These are phyloP conservation scores for Avahi laniger DNA, from an alignment of 2,797 vertebrate species.

Conservation along the genomic window DNA sequence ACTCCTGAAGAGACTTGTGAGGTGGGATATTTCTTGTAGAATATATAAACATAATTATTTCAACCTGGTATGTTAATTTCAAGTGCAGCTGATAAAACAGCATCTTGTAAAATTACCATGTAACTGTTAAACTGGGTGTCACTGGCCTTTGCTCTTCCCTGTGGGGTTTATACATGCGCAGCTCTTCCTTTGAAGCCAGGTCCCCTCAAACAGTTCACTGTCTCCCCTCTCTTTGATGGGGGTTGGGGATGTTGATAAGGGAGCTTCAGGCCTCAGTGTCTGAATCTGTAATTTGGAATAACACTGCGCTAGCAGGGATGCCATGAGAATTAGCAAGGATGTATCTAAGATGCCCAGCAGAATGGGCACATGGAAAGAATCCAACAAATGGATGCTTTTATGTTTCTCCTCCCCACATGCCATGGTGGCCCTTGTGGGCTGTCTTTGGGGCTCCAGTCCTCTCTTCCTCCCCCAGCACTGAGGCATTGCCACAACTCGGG, in stretches of 20 bases:
- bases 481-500: accelerated
- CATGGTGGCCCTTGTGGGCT: background rate
- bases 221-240: background rate
- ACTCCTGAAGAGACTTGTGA: background rate
- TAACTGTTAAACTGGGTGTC: background rate
- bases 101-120: background rate
- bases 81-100: background rate
- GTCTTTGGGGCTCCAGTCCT: background rate
- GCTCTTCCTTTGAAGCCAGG: background rate
- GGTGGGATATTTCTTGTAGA: background rate
- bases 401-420: background rate
- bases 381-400: background rate
- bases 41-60: conserved; percentile 48
- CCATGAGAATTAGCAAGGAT: background rate
- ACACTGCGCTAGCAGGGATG: accelerated
- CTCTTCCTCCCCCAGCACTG: accelerated
- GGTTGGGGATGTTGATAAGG: background rate
- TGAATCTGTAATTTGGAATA: background rate
- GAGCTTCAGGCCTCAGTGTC: background rate
- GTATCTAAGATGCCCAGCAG: background rate
- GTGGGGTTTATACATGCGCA: background rate
- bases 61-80: conserved; percentile 40
- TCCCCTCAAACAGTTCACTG: accelerated
- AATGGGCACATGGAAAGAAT: background rate
- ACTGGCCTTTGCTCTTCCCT: background rate